These are phyloP conservation scores for Chunga burmeisteri DNA, from an alignment of 2,113 vertebrate species.

Conservation along the genomic window DNA sequence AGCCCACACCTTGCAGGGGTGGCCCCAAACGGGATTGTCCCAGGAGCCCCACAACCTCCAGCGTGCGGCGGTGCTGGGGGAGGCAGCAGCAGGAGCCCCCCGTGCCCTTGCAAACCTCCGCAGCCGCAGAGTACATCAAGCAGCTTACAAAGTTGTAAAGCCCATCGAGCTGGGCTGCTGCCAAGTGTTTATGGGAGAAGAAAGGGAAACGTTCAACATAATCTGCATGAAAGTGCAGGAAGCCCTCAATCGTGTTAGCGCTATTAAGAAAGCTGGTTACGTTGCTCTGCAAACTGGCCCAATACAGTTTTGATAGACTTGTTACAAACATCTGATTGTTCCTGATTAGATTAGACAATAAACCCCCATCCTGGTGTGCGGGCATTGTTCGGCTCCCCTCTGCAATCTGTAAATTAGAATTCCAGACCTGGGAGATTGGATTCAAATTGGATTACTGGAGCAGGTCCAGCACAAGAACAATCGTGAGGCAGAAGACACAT, in stretches of 20 bases:
- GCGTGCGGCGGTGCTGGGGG: fast-evolving
- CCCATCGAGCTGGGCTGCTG: slow-evolving; percentile 1
- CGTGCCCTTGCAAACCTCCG: not conserved
- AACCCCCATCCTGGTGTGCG: slow-evolving; percentile 30
- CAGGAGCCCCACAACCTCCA: not conserved
- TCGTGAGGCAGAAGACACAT: not conserved
- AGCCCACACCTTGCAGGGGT: fast-evolving
- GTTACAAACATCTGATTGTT: slow-evolving; percentile 63
- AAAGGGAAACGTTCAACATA: slow-evolving; percentile 41
- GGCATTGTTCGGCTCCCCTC: slow-evolving; percentile 39
- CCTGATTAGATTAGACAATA: slow-evolving; percentile 72
- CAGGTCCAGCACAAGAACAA: slow-evolving; percentile 60
- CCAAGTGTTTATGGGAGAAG: not conserved
- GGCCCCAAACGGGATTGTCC: not conserved
- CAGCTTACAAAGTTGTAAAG: not conserved
- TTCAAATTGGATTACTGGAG: slow-evolving; percentile 77
- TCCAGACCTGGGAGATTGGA: slow-evolving; percentile 71
- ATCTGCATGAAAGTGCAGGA: slow-evolving; percentile 47
- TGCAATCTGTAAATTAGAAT: slow-evolving; percentile 70
- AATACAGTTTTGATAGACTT: slow-evolving; percentile 55
- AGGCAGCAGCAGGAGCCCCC: not conserved
- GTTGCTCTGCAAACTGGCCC: slow-evolving; percentile 12
- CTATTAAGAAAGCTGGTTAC: slow-evolving; percentile 48
- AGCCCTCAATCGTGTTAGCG: slow-evolving; percentile 4
- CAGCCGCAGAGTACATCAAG: not conserved